These are phyloP conservation scores for Okapia johnstoni DNA, from an alignment of 2,113 vertebrate genomes.

Conservation along the genomic window DNA sequence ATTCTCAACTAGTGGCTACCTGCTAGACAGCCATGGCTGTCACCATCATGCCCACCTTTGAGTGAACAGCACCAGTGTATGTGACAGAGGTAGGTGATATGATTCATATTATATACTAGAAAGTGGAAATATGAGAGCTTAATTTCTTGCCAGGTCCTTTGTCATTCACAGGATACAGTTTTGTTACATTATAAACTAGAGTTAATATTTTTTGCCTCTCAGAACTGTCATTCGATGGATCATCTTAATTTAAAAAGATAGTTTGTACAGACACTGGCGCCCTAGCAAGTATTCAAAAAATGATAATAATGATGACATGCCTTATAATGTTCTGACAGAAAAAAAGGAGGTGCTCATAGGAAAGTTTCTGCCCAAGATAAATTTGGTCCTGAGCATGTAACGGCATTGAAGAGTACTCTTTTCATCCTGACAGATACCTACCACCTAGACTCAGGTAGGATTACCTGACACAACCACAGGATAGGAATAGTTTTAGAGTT, in stretches of 20 bases:
- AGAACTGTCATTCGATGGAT: background rate
- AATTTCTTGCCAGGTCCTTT: background rate
- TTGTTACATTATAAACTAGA: background rate
- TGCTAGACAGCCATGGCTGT: background rate
- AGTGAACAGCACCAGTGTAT: background rate
- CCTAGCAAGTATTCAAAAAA: background rate
- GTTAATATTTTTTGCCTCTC: background rate
- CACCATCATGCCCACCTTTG: rapidly evolving
- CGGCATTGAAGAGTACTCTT: background rate
- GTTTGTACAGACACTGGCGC: background rate
- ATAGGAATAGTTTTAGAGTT: background rate
- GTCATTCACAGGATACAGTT: background rate
- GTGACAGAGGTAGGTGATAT: background rate
- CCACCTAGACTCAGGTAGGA: too few species aligned
- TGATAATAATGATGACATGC: background rate
- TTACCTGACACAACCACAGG: background rate
- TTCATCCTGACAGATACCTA: background rate
- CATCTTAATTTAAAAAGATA: background rate
- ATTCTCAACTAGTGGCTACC: background rate
- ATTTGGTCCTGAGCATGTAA: background rate
- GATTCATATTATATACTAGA: background rate
- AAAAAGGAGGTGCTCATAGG: background rate
- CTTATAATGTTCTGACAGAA: background rate
- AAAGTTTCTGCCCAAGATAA: background rate
- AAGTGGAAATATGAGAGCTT: background rate